A percentile compares a stretch with the other conserved stretches of the same genome.
These are phyloP conservation scores for Rhynchomys soricoides DNA, from an alignment of 2,113 vertebrate genomes.

Conservation along the genomic window DNA sequence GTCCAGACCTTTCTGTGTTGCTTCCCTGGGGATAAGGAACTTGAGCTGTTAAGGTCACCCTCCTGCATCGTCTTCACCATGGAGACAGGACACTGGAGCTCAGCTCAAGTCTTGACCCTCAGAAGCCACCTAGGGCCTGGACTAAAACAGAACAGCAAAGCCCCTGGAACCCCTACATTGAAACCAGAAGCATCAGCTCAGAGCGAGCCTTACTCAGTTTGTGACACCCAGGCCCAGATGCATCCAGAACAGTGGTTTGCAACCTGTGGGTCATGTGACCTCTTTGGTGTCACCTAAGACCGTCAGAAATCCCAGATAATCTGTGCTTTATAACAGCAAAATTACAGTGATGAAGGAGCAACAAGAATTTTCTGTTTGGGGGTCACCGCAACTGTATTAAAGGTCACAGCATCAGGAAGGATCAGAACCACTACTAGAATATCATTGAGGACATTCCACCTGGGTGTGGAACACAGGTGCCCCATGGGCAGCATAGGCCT, in stretches of 20 bases:
- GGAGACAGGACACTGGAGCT: neutral
- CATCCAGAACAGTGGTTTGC: neutral
- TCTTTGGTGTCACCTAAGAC: neutral
- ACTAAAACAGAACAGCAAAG: neutral
- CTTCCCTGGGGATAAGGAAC: neutral
- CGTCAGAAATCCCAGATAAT: neutral
- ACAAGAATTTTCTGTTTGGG: neutral
- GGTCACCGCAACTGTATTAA: neutral
- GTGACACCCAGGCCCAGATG: neutral
- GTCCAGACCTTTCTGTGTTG: neutral
- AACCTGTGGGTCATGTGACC: neutral
- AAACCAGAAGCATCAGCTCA: neutral
- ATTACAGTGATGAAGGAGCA: neutral
- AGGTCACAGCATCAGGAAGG: neutral
- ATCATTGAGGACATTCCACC: neutral
- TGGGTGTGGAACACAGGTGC: neutral
- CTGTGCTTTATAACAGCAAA: neutral
- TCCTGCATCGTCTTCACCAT: neutral
- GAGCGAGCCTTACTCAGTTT: neutral
- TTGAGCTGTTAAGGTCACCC: neutral
- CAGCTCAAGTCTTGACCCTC: neutral
- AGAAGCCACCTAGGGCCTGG: neutral
- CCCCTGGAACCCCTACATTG: rapidly evolving
- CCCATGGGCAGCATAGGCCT: rapidly evolving
- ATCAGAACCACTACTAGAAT: neutral